A percentile compares a stretch with the other conserved stretches of the same genome.
phyloP scores from a whole-genome alignment of 2,113 vertebrate species.

The Oplegnathus fasciatus region DNA sequence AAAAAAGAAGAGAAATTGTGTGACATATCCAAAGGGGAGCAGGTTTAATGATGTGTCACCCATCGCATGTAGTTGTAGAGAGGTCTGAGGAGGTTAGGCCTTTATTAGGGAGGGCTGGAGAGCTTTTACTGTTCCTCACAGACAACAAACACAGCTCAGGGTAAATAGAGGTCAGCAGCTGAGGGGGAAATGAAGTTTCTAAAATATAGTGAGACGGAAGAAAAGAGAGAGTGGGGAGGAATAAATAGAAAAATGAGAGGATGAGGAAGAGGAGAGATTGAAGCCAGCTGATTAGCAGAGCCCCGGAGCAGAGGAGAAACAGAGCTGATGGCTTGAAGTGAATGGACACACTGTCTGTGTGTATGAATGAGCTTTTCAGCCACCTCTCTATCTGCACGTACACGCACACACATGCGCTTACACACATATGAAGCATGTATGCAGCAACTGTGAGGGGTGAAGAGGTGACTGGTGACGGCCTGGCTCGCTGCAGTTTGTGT shows the following conservation, averaged over 20 bases:
- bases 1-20: too few relatives aligned
- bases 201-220: background rate
- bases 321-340: constrained; percentile 28
- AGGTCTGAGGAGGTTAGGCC: constrained; percentile 1
- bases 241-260: constrained; percentile 8
- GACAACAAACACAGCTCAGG: constrained; percentile 4
- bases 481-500: constrained; percentile 28
- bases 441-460: constrained; percentile 31
- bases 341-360: constrained; percentile 59
- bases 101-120: background rate
- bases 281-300: constrained; percentile 46
- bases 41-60: background rate
- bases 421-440: constrained; percentile 17
- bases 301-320: constrained; percentile 20
- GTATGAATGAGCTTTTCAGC: constrained; percentile 70
- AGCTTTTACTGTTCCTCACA: constrained; percentile 5
- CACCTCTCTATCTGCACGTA: constrained; percentile 30
- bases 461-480: constrained; percentile 17
- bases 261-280: constrained; percentile 31
- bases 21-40: background rate
- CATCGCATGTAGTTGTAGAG: background rate
- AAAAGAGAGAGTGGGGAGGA: background rate
- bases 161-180: background rate
- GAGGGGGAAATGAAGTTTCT: background rate
- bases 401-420: background rate